Conservation (phyloP, 2,888 invertebrate genomes). For the Druceiella hillmani region DNA sequence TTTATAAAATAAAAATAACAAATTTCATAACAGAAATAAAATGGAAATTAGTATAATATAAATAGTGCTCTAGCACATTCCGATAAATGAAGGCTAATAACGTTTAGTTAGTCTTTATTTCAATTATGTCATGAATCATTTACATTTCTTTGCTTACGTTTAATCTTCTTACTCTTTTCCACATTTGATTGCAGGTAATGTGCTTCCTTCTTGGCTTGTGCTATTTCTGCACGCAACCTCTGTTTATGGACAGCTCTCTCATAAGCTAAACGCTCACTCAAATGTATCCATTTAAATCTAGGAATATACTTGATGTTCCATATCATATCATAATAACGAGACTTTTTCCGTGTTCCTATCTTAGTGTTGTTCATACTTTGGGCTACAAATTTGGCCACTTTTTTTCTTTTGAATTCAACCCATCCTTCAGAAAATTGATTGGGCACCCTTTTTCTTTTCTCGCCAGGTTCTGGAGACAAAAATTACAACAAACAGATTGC, state of each 20-base stretch:
- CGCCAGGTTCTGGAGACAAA: slow-evolving; percentile 39
- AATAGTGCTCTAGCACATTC: too few relatives aligned
- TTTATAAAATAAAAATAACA: too few relatives aligned
- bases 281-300: slow-evolving; percentile 93
- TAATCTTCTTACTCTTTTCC: slow-evolving; percentile 68
- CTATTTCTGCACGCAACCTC: slow-evolving; percentile 78
- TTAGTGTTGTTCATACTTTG: slow-evolving; percentile 76
- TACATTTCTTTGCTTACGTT: slow-evolving; percentile 36
- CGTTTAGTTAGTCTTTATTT: too few relatives aligned
- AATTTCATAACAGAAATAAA: too few relatives aligned
- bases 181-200: slow-evolving; percentile 81
- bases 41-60: too few relatives aligned
- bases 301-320: slow-evolving; percentile 97
- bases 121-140: slow-evolving; percentile 11
- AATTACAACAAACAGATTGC: slow-evolving; percentile 2
- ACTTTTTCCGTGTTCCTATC: slow-evolving; percentile 79
- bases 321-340: slow-evolving; percentile 81
- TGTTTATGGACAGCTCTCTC: slow-evolving; percentile 88
- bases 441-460: slow-evolving; percentile 50
- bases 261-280: slow-evolving; percentile 89
- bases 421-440: slow-evolving; percentile 87
- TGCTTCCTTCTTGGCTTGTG: slow-evolving; percentile 87
- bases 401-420: slow-evolving; percentile 90
- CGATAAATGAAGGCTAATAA: too few relatives aligned
- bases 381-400: slow-evolving; percentile 83